Conservation (phyloP, 2,888 invertebrate genomes). For the Cerastoderma edule region DNA sequence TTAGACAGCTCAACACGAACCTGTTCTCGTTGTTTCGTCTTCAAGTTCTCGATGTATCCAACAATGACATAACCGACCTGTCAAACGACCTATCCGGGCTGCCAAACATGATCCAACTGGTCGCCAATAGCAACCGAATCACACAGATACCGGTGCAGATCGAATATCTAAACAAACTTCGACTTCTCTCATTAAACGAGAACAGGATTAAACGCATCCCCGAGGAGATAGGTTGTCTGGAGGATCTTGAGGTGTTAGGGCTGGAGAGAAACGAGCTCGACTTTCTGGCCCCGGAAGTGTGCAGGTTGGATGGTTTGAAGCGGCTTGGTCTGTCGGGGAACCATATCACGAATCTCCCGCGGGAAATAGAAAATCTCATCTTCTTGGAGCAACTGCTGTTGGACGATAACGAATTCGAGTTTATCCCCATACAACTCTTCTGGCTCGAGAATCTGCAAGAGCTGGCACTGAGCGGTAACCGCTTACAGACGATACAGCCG, state of each 20-base stretch:
- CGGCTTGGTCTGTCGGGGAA: conserved; percentile 79
- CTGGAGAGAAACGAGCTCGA: conserved; percentile 78
- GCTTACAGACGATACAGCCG: conserved; percentile 70
- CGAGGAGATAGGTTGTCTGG: conserved; percentile 68
- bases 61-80: conserved; percentile 75
- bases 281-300: conserved; percentile 76
- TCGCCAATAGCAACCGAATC: conserved; percentile 73
- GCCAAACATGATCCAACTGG: conserved; percentile 68
- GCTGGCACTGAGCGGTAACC: conserved; percentile 79
- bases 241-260: conserved; percentile 73
- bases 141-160: conserved; percentile 71
- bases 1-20: conserved; percentile 66
- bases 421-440: conserved; percentile 80
- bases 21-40: conserved; percentile 69
- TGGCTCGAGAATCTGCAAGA: conserved; percentile 76
- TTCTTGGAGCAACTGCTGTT: conserved; percentile 74
- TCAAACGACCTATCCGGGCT: conserved; percentile 70
- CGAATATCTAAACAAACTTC: conserved; percentile 67
- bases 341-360: conserved; percentile 78
- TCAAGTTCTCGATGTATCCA: conserved; percentile 74
- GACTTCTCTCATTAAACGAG: conserved; percentile 72
- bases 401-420: conserved; percentile 81
- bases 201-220: conserved; percentile 76
- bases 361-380: conserved; percentile 76
- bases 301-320: conserved; percentile 73